phyloP scores from a whole-genome alignment of 2,797 vertebrate genomes.

The Taenioides sp. region DNA sequence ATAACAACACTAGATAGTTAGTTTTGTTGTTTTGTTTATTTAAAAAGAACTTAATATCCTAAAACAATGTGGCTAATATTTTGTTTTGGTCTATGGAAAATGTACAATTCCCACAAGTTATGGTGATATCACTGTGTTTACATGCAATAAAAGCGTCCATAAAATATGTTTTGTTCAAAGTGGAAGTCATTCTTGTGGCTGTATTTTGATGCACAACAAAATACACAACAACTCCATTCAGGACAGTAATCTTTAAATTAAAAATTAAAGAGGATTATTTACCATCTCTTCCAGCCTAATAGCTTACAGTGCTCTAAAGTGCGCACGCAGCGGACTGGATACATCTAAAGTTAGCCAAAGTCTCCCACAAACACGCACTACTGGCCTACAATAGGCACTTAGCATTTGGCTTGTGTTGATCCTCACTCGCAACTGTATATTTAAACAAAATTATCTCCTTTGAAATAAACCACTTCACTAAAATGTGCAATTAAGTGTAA shows the following conservation, averaged over 20 bases:
- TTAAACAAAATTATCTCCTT: constrained; percentile 13
- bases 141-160: neutral
- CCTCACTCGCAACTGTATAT: constrained; percentile 17
- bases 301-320: constrained; percentile 23
- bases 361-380: constrained; percentile 20
- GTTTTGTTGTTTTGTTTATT: neutral
- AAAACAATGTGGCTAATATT: neutral
- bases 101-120: no score
- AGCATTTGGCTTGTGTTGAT: neutral
- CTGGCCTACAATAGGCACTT: constrained; percentile 21
- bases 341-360: constrained; percentile 30
- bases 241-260: constrained; percentile 30
- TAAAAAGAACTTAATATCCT: neutral
- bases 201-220: neutral
- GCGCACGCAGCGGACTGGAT: constrained; percentile 29
- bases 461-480: constrained; percentile 21
- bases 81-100: neutral
- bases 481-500: constrained; percentile 31
- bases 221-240: constrained; percentile 14
- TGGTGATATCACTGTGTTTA: neutral
- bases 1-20: no score
- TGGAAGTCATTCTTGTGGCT: neutral
- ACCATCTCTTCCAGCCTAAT: constrained; percentile 9
- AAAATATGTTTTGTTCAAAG: neutral
- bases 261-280: constrained; percentile 30